phyloP scores from a whole-genome alignment of 2,888 invertebrate genomes.

The Calameuta filiformis region DNA sequence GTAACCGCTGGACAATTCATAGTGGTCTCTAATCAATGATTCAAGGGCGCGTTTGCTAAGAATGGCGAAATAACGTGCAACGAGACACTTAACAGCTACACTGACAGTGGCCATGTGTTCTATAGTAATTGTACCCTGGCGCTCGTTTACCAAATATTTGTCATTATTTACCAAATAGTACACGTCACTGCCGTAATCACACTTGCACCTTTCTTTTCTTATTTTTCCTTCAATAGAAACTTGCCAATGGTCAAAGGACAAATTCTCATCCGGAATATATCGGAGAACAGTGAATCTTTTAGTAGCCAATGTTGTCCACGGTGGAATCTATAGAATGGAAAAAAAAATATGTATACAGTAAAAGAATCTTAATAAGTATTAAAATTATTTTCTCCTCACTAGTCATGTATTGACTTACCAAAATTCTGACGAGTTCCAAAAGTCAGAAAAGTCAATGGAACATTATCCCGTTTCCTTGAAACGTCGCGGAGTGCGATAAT shows the following conservation, averaged over 20 bases:
- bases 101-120: slow-evolving; percentile 42
- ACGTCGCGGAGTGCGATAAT: not conserved
- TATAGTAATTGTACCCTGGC: slow-evolving; percentile 42
- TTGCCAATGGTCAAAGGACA: not conserved
- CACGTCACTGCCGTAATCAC: not conserved
- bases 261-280: not conserved
- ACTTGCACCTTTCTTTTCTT: not conserved
- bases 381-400: not conserved
- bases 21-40: slow-evolving; percentile 37
- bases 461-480: slow-evolving; percentile 15
- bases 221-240: not conserved
- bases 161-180: not conserved
- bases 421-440: slow-evolving; percentile 12
- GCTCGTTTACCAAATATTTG: slow-evolving; percentile 34
- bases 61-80: slow-evolving; percentile 45
- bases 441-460: slow-evolving; percentile 5
- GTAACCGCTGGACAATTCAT: not conserved
- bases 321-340: not conserved
- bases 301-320: not conserved
- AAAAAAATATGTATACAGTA: not conserved
- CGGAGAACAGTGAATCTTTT: not conserved
- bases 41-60: slow-evolving; percentile 26
- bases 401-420: not conserved
- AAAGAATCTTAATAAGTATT: not conserved
- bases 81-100: slow-evolving; percentile 37